Conservation (phyloP, 2,888 invertebrate genomes). For the Odontocerum albicorne region DNA sequence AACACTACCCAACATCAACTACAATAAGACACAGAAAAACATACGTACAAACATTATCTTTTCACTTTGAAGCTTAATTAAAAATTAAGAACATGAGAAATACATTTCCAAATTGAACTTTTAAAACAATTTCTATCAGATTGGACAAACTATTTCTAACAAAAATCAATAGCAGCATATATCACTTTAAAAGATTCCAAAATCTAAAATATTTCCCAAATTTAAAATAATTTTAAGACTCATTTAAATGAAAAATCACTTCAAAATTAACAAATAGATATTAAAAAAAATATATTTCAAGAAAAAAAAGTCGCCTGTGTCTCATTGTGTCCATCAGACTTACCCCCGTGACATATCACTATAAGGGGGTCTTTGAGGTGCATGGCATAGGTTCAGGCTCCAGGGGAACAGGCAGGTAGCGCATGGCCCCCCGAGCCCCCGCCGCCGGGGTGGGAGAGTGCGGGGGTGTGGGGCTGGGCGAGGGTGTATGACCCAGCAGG, state of each 20-base stretch:
- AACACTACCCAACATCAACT: background rate
- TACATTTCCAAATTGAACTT: too few species aligned
- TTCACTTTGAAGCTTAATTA: too few species aligned
- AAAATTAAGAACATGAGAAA: too few species aligned
- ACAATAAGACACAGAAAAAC: conserved; percentile 1
- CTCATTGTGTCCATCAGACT: background rate
- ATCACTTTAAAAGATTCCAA: too few species aligned
- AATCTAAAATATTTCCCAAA: too few species aligned
- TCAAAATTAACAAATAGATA: background rate
- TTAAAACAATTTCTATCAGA: too few species aligned
- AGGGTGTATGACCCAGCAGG: conserved; percentile 38
- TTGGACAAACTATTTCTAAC: too few species aligned
- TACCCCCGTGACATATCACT: conserved; percentile 25
- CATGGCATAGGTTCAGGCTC: conserved; percentile 34
- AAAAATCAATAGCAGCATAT: too few species aligned
- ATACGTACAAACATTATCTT: too few species aligned
- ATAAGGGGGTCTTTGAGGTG: conserved; percentile 34
- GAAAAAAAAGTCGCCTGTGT: conserved; percentile 14
- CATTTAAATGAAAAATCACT: too few species aligned
- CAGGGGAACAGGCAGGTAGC: conserved; percentile 31
- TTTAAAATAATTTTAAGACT: too few species aligned
- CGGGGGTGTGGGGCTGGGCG: conserved; percentile 38
- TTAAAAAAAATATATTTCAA: background rate
- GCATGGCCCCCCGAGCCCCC: conserved; percentile 39
- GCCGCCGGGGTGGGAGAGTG: conserved; percentile 45